Evolutionary conservation across 2,888 invertebrate genomes (phyloP), one percentile per base, ranked within the genome.

Genomic region (Desoria tigrina): DNA sequence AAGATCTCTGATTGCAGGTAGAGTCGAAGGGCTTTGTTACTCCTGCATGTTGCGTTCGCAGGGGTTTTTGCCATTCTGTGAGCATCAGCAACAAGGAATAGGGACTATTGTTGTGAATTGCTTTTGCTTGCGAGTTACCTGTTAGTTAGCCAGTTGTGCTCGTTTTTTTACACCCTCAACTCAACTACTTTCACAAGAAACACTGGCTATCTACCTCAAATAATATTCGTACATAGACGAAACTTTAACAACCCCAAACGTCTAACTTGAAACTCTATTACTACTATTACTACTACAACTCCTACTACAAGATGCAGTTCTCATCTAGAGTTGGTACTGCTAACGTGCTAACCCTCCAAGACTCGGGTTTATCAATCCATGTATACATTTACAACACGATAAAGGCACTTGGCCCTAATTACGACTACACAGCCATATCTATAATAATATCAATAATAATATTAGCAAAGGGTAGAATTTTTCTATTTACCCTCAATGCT

Each of bases 121-220:
- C 51, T 14, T 26, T 51, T 24, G 51, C 6, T 21, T 18, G n/a
- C n/a, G 24, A 45, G 45, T 45, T 45, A 24, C 51, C 51, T 51
- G 45, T 21, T 16, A 51, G 51, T 21, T 51, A 24, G 51, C 51
- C 24, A 51, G 51, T 16, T 51, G 51, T 51, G 26, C 51, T 51
- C 51, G 51, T 51, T 51, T 54, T 51, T 51, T 54, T 54, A 54
- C 54, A 54, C 32, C 54, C 54, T 54, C 54, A 54, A 53, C 53
- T 53, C 23, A 21, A 32, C 54, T 54, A 54, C 54, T 54, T 54
- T 51, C 51, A 51, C 51, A 51, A 26, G 4, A 24, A 26, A 45
- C 21, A n/a, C 45, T 45, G 45, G 21, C n/a, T 45, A 45, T 21
- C 21, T 45, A 32, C 32, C 32, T 32, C 6, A 32, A 32, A 4